Evolutionary conservation across 2,113 vertebrate species (phyloP), one percentile per base, ranked within the genome.

Genomic region (Pimephales promelas): DNA sequence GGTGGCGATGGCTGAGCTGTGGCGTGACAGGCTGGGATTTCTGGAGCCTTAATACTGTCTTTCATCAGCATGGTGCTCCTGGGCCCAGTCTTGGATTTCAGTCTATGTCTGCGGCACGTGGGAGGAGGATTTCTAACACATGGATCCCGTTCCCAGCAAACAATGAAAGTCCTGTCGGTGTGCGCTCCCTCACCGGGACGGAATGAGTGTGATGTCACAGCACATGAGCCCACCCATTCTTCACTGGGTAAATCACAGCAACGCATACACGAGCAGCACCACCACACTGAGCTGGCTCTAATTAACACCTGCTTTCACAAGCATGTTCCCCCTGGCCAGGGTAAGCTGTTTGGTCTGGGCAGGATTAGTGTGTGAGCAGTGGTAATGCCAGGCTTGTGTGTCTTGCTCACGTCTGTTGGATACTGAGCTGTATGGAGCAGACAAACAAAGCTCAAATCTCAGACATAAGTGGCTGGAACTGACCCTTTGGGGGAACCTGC

Each of bases 61-160:
- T 94, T 94, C 94, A 94, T 94, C 94, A 94, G 91, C 64, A 47
- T 34, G 79, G 85, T 85, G 86, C 86, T 87, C 75, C 85, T 86
- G 83, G 81, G 83, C 90, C 91, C 81, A 54, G 93, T 91, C 88
- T 95, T 91, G 87, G 82, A 89, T 95, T 95, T 93, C 94, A 93
- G 91, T 93, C 93, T 92, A 90, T 90, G 84, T 79, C 80, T 82
- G 87, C 62, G 92, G 93, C 92, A 92, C 91, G 94, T 95, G 94
- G 94, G 94, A 87, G 93, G 94, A 94, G 94, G 94, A 95, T 94
- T 93, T 94, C 91, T 94, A 95, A 94, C 94, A 95, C 94, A 95
- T 95, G 94, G 92, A 92, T 90, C 90, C 90, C 90, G 90, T 93
- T 91, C 92, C 93, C 92, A 90, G 84, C 88, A 90, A 87, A 95